phyloP scores from a whole-genome alignment of 1,140 invertebrate species.

The Cydia splendana region DNA sequence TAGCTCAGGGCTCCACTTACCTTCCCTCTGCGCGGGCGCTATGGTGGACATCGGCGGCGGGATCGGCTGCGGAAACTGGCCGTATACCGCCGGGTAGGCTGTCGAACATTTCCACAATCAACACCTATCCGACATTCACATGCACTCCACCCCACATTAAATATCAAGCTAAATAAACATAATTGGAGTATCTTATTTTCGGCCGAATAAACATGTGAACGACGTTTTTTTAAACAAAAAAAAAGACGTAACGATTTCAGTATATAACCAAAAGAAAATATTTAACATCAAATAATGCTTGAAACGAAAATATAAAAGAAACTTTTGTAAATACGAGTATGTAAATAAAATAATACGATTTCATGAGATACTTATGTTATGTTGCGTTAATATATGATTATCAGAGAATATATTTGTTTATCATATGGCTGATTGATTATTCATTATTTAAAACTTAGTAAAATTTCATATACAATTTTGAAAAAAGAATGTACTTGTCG shows the following conservation, averaged over 20 bases:
- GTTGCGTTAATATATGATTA: too few species aligned
- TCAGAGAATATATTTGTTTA: too few species aligned
- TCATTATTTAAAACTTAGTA: too few species aligned
- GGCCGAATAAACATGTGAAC: not conserved
- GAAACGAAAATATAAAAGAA: too few species aligned
- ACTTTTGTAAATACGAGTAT: too few species aligned
- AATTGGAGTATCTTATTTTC: conserved; percentile 26
- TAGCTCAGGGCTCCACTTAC: conserved; percentile 83
- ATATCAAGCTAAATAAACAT: conserved; percentile 45
- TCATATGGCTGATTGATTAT: too few species aligned
- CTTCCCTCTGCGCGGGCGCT: conserved; percentile 95
- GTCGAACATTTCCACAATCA: conserved; percentile 84
- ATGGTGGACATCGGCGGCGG: conserved; percentile 94
- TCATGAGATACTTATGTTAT: too few species aligned
- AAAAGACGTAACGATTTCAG: not conserved
- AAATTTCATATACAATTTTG: not conserved
- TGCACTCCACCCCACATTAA: conserved; percentile 56
- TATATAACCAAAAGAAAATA: not conserved
- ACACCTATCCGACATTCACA: conserved; percentile 67
- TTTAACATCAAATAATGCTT: not conserved
- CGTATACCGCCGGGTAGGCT: conserved; percentile 97
- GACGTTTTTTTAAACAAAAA: not conserved
- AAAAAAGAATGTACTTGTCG: too few species aligned
- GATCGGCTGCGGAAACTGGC: conserved; percentile 97
- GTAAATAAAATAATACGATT: too few species aligned